These are phyloP conservation scores for Spodoptera picta DNA, from an alignment of 2,888 invertebrate species.

Conservation along the genomic window DNA sequence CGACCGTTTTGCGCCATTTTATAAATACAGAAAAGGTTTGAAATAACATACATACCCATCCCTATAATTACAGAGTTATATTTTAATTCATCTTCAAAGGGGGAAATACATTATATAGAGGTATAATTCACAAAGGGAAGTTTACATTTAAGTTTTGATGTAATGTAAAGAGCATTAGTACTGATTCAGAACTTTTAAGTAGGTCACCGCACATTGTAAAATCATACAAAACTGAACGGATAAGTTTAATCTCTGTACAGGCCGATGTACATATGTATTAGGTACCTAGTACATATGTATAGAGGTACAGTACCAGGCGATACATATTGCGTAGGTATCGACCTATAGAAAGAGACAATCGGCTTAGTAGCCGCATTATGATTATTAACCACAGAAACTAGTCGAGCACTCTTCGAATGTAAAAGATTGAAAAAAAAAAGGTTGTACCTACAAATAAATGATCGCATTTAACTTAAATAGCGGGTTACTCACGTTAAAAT, in stretches of 20 bases:
- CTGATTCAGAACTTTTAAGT: conserved; percentile 41
- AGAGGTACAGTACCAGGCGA: background rate
- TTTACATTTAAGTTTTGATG: conserved; percentile 22
- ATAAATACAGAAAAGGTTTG: conserved; percentile 20
- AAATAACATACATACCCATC: conserved; percentile 19
- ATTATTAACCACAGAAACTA: no score
- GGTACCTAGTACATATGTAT: background rate
- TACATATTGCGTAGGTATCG: background rate
- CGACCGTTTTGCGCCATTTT: conserved; percentile 14
- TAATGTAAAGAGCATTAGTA: conserved; percentile 30
- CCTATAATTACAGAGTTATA: conserved; percentile 32
- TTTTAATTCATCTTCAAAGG: conserved; percentile 24
- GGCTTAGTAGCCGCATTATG: no score
- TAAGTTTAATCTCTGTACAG: conserved; percentile 28
- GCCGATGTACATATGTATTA: background rate
- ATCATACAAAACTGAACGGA: conserved; percentile 23
- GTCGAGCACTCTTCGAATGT: no score
- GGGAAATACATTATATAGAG: conserved; percentile 25
- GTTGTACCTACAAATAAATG: no score
- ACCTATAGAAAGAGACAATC: no score
- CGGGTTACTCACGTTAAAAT: no score
- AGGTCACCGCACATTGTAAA: conserved; percentile 56
- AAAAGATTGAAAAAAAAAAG: no score
- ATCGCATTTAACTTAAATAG: no score
- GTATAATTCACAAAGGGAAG: conserved; percentile 39